A percentile compares a stretch with the other conserved stretches of the same genome.
phyloP scores from a whole-genome alignment of 2,888 invertebrate species.

The Amiota mariae region DNA sequence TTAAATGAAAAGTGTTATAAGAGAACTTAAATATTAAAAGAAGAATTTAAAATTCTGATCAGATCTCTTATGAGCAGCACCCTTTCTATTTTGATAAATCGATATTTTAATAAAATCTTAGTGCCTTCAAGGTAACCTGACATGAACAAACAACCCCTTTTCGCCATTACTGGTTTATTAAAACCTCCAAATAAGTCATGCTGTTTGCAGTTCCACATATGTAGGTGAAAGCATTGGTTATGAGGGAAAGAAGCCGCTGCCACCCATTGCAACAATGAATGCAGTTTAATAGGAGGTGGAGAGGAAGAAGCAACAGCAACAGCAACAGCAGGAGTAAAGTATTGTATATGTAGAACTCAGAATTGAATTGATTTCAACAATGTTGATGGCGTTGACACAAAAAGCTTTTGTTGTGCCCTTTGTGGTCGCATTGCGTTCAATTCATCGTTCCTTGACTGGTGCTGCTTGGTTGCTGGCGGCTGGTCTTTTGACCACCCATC shows the following conservation, averaged over 20 bases:
- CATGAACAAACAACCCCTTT: too few relatives aligned
- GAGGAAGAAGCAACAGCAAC: background rate
- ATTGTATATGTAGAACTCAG: background rate
- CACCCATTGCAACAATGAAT: conserved; percentile 7
- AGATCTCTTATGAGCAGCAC: too few relatives aligned
- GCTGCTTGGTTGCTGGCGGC: conserved; percentile 60
- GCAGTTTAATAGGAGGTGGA: background rate
- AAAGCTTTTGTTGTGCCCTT: conserved; percentile 68
- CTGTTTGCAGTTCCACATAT: too few relatives aligned
- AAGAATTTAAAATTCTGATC: too few relatives aligned
- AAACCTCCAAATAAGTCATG: too few relatives aligned
- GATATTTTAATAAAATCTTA: too few relatives aligned
- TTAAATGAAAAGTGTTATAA: too few relatives aligned
- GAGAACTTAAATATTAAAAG: too few relatives aligned
- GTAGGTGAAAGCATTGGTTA: too few relatives aligned
- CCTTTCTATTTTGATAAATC: too few relatives aligned
- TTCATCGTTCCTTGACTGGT: conserved; percentile 45
- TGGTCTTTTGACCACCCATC: conserved; percentile 57
- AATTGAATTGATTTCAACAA: conserved; percentile 25
- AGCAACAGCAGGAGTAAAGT: background rate
- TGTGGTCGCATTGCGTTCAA: conserved; percentile 61
- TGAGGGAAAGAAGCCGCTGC: background rate
- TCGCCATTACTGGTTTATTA: too few relatives aligned
- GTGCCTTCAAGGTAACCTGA: too few relatives aligned
- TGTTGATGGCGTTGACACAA: conserved; percentile 68